These are phyloP conservation scores for Platichthys stellatus DNA, from an alignment of 2,113 vertebrate species.

Conservation along the genomic window DNA sequence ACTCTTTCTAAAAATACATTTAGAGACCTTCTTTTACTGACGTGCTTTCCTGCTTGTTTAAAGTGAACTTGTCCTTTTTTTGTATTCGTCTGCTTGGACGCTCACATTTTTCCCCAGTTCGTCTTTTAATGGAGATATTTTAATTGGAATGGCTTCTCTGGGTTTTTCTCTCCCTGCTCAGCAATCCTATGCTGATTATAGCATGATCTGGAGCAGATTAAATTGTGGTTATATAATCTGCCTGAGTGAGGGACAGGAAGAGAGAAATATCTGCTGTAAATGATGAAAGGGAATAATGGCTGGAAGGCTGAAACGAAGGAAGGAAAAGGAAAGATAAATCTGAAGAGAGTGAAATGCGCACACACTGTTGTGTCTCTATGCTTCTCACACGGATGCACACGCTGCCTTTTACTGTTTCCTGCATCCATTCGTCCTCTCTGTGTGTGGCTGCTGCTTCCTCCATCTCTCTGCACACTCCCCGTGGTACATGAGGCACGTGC, in stretches of 20 bases:
- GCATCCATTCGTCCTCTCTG: conserved; percentile 26
- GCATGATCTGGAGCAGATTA: conserved; percentile 73
- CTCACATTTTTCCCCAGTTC: not conserved
- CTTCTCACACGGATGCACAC: conserved; percentile 22
- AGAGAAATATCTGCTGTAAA: conserved; percentile 18
- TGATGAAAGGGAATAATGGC: not conserved
- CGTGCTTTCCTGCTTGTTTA: not conserved
- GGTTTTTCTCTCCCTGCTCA: not conserved
- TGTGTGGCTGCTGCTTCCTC: conserved; percentile 36
- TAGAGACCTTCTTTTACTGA: conserved; percentile 10
- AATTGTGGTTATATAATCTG: conserved; percentile 68
- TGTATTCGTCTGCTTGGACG: no score
- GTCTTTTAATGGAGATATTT: no score
- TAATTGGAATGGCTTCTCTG: not conserved
- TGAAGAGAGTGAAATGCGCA: not conserved
- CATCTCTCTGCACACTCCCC: conserved; percentile 54
- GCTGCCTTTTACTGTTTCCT: conserved; percentile 28
- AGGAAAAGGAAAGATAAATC: not conserved
- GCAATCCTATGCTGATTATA: conserved; percentile 39
- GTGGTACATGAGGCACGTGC: conserved; percentile 63
- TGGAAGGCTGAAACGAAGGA: conserved; percentile 14
- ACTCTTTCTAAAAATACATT: conserved; percentile 47
- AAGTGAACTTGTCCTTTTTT: not conserved
- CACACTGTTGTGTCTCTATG: not conserved
- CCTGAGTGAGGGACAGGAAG: conserved; percentile 17